These are phyloP conservation scores for Pelosia muscerda DNA, from an alignment of 2,888 invertebrate species.

Conservation along the genomic window DNA sequence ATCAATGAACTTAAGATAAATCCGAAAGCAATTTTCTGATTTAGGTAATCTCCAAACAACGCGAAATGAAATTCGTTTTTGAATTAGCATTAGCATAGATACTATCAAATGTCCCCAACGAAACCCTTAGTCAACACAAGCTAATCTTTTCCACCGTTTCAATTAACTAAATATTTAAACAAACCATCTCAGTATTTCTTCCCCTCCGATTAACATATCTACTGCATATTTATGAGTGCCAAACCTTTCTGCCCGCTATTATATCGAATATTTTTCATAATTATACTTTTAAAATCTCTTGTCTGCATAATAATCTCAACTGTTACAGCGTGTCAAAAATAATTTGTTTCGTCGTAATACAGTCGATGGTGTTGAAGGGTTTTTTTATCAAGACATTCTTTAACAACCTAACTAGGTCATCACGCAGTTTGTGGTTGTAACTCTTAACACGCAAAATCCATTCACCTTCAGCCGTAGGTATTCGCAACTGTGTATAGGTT, in stretches of 20 bases:
- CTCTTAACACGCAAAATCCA: background rate
- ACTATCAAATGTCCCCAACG: background rate
- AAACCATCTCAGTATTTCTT: conserved; percentile 58
- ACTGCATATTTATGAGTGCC: conserved; percentile 66
- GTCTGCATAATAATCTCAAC: conserved; percentile 31
- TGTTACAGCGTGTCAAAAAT: conserved; percentile 23
- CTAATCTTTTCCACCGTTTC: conserved; percentile 45
- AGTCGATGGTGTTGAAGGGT: background rate
- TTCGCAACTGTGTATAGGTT: too few species aligned
- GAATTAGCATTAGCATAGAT: conserved; percentile 7
- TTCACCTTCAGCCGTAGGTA: too few species aligned
- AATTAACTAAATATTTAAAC: conserved; percentile 52
- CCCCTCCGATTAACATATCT: conserved; percentile 60
- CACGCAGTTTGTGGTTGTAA: background rate
- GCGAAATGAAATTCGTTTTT: background rate
- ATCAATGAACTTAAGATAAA: too few species aligned
- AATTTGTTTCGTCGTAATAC: conserved; percentile 12
- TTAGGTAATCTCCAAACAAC: background rate
- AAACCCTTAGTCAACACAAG: conserved; percentile 24
- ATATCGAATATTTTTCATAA: conserved; percentile 44
- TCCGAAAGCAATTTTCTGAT: background rate
- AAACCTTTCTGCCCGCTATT: conserved; percentile 40
- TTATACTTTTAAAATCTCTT: conserved; percentile 50
- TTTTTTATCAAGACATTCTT: background rate
- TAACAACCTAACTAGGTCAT: background rate